Percentiles rank a stretch among this genome's conserved stretches.
Conservation (phyloP, 2,797 vertebrate species). For the Caiman crocodilus region DNA sequence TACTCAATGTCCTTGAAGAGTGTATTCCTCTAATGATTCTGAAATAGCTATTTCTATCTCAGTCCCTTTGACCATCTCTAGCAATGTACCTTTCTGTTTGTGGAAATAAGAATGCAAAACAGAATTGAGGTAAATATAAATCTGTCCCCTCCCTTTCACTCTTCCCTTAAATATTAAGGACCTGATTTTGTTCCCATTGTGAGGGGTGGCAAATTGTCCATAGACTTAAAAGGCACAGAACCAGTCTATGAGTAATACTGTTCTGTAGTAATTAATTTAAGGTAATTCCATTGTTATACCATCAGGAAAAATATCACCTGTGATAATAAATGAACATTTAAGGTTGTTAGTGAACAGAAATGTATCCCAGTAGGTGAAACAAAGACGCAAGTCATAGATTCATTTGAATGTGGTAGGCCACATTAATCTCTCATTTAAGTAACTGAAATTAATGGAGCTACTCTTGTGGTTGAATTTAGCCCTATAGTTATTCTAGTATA, state of each 20-base stretch:
- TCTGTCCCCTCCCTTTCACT: neutral
- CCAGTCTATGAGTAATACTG: fast-evolving
- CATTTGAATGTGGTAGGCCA: neutral
- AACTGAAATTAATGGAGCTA: neutral
- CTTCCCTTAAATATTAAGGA: neutral
- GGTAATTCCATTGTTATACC: neutral
- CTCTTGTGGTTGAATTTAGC: fast-evolving
- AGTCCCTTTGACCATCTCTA: conserved; percentile 33
- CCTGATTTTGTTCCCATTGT: neutral
- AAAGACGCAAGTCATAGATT: neutral
- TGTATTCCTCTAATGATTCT: conserved; percentile 8
- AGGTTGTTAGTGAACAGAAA: neutral
- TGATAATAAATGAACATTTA: neutral
- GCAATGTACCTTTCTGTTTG: neutral
- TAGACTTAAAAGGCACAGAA: neutral
- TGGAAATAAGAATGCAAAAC: conserved; percentile 42
- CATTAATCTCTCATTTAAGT: neutral
- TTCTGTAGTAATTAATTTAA: neutral
- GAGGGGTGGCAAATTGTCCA: neutral
- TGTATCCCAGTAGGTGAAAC: neutral
- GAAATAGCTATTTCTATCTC: conserved; percentile 22
- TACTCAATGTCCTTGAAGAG: conserved; percentile 41
- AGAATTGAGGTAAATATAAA: neutral
- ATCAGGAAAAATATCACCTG: neutral
- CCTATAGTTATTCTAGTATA: neutral